Evolutionary conservation across 2,888 invertebrate genomes (phyloP), one percentile per base, ranked within the genome.

Genomic region (Troides helena): DNA sequence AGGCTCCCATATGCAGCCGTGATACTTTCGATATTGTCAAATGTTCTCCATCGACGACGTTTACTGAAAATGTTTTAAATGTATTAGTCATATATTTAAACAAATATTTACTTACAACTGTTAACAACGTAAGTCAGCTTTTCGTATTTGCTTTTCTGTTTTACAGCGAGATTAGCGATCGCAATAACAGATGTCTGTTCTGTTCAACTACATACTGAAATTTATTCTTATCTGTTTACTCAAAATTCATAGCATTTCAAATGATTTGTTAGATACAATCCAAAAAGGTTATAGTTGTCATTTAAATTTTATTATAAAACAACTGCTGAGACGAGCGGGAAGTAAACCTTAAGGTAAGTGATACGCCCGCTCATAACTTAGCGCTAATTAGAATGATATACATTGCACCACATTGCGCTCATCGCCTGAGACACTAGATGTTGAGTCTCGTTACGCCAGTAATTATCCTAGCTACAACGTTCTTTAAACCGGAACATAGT

Each of bases 1-100:
- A 98, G 25, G 97, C 96, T 6, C 97, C 98, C 98, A 98, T 98
- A 84, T 98, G 98, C 62, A 98, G 94, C 61, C 98, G 94, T 76
- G 97, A 98, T 73, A 98, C 97, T 93, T 97, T 97, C 53, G 96
- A 96, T 79, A 98, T 96, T 78, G 96, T 96, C 79, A 98, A 93
- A 75, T 96, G 94, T 85, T 98, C 98, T 2, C 98, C 98, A 80
- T 98, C 97, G 65, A 98, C 97, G 70, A 97, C 96, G 86, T 96
- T 97, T 73, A 97, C 98, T 98, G 46, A 76, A 59, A 59, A 53
- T 53, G 1, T 5, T 53, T 53, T 6, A 8, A 53, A 53, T 53
- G 14, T 46, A 4, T 46, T 53, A 53, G 53, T 23, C 8, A 23
- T 25, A 58, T 58, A 12, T 58, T 58, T 23, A 25, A 23, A 23